A percentile compares a stretch with the other conserved stretches of the same genome.
These are phyloP conservation scores for Sebastes steindachneri DNA, from an alignment of 2,797 vertebrate genomes.

Conservation along the genomic window DNA sequence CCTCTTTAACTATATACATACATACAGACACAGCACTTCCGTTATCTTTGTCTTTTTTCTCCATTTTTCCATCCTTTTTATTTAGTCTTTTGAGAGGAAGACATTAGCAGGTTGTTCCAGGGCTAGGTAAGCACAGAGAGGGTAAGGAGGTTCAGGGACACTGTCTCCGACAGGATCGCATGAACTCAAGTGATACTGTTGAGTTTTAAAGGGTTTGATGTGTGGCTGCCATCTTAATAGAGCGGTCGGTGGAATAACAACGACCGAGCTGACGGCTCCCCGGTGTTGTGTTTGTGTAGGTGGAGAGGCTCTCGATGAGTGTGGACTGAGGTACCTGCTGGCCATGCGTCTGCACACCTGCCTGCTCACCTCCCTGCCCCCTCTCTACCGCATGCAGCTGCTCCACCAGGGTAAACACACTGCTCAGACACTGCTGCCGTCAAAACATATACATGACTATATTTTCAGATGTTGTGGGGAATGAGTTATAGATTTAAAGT, in stretches of 20 bases:
- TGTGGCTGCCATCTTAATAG: not conserved
- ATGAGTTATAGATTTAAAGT: not conserved
- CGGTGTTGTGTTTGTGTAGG: slow-evolving; percentile 78
- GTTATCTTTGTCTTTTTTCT: slow-evolving; percentile 58
- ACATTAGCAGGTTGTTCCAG: slow-evolving; percentile 80
- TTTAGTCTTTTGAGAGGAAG: slow-evolving; percentile 81
- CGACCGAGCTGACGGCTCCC: not conserved
- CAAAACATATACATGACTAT: not conserved
- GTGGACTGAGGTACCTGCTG: slow-evolving; percentile 93
- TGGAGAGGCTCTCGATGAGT: slow-evolving; percentile 96
- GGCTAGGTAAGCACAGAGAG: slow-evolving; percentile 68
- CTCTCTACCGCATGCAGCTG: slow-evolving; percentile 95
- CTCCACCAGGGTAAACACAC: slow-evolving; percentile 95
- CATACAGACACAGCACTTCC: slow-evolving; percentile 28
- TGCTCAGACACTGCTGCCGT: not conserved
- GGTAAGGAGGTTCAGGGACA: slow-evolving; percentile 75
- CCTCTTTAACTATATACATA: slow-evolving; percentile 19
- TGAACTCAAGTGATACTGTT: slow-evolving; percentile 45
- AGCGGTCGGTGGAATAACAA: not conserved
- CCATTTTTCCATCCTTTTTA: slow-evolving; percentile 67
- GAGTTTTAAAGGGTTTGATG: slow-evolving; percentile 6
- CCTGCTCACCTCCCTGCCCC: slow-evolving; percentile 95
- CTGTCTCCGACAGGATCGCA: slow-evolving; percentile 28
- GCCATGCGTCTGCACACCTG: slow-evolving; percentile 98
- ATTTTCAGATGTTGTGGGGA: not conserved